Conservation (phyloP, 2,888 invertebrate genomes). For the Lamellibrachia satsuma region DNA sequence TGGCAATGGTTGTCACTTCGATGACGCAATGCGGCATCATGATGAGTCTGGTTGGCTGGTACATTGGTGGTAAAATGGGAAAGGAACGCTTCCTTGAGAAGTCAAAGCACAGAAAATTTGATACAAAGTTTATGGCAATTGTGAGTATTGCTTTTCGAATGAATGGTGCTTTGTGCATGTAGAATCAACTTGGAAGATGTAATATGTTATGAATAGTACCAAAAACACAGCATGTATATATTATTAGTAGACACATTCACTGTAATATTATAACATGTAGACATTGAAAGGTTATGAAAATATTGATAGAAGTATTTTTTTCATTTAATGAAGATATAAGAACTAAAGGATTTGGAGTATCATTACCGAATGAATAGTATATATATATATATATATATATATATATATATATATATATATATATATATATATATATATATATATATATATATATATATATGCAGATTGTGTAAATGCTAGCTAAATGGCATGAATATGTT, state of each 20-base stretch:
- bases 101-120: conserved; percentile 21
- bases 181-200: not conserved
- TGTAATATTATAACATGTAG: not conserved
- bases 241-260: not conserved
- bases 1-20: conserved; percentile 13
- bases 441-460: no score
- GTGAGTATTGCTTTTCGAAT: not conserved
- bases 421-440: no score
- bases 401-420: no score
- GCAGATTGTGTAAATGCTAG: no score
- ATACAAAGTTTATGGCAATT: conserved; percentile 20
- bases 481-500: no score
- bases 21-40: conserved; percentile 18
- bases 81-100: conserved; percentile 23
- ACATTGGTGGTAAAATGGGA: conserved; percentile 19
- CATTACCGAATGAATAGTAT: no score
- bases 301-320: no score
- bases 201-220: not conserved
- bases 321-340: no score
- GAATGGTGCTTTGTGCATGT: not conserved
- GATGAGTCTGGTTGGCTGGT: conserved; percentile 22
- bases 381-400: no score
- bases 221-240: not conserved
- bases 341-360: no score
- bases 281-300: no score